phyloP scores from a whole-genome alignment of 2,888 invertebrate species.

The Agriopis leucophaearia region DNA sequence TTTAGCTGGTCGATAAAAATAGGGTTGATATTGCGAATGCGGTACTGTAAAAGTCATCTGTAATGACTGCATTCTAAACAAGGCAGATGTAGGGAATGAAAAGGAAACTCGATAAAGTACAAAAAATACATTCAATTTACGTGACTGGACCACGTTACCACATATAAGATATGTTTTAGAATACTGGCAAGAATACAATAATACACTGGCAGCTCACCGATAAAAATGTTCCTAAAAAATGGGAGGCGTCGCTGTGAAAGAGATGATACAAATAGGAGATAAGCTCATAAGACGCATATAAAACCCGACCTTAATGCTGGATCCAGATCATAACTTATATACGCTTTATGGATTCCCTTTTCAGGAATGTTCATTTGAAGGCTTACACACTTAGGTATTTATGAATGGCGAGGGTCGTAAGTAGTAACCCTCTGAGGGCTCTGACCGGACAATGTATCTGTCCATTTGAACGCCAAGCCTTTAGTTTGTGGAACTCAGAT shows the following conservation, averaged over 20 bases:
- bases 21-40: slow-evolving; percentile 2
- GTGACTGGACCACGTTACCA: too few species aligned
- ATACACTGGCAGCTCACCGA: too few species aligned
- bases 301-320: slow-evolving; percentile 7
- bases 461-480: slow-evolving; percentile 15
- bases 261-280: not conserved
- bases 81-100: not conserved
- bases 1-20: slow-evolving; percentile 26
- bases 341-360: slow-evolving; percentile 7
- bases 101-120: not conserved
- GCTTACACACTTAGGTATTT: slow-evolving; percentile 31
- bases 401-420: slow-evolving; percentile 30
- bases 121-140: not conserved
- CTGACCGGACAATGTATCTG: slow-evolving; percentile 33
- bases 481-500: slow-evolving; percentile 22
- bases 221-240: too few species aligned
- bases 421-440: slow-evolving; percentile 26
- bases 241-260: too few species aligned
- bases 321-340: slow-evolving; percentile 9
- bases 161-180: too few species aligned
- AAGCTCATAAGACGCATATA: not conserved
- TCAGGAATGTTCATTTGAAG: slow-evolving; percentile 21
- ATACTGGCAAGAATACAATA: too few species aligned
- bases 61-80: not conserved
- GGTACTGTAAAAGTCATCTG: not conserved